Conservation (phyloP, 2,888 invertebrate species). For the Ligdia adustata region DNA sequence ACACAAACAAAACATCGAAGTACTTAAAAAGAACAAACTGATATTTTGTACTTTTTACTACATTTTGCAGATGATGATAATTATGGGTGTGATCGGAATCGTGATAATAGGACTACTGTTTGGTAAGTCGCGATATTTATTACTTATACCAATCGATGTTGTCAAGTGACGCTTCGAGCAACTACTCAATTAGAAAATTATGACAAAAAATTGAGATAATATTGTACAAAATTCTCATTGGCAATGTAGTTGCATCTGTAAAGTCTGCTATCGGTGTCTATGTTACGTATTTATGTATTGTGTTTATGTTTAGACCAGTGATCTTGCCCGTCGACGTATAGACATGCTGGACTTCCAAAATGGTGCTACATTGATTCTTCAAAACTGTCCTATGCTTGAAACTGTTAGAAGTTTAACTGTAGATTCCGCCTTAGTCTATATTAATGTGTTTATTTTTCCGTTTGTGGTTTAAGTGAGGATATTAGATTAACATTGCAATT, state of each 20-base stretch:
- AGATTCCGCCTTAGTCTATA: slow-evolving; percentile 19
- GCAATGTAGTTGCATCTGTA: slow-evolving; percentile 21
- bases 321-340: slow-evolving; percentile 23
- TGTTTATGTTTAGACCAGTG: slow-evolving; percentile 23
- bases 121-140: slow-evolving; percentile 86
- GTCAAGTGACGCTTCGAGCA: slow-evolving; percentile 38
- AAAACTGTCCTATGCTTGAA: slow-evolving; percentile 39
- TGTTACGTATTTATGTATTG: slow-evolving; percentile 15
- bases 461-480: slow-evolving; percentile 6
- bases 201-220: slow-evolving; percentile 1
- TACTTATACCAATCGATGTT: slow-evolving; percentile 45
- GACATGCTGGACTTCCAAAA: slow-evolving; percentile 34
- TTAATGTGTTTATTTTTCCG: slow-evolving; percentile 11
- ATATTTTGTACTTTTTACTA: no score
- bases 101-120: slow-evolving; percentile 93
- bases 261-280: slow-evolving; percentile 18
- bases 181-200: slow-evolving; percentile 5
- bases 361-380: slow-evolving; percentile 42
- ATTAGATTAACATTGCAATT: no score
- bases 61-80: slow-evolving; percentile 93
- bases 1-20: no score
- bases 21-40: no score
- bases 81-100: slow-evolving; percentile 93
- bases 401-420: slow-evolving; percentile 17
- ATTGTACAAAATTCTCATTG: slow-evolving; percentile 18